Base-by-base conservation (phyloP, 2,888 invertebrate genomes). In the Parasteatoda lunata region DNA sequence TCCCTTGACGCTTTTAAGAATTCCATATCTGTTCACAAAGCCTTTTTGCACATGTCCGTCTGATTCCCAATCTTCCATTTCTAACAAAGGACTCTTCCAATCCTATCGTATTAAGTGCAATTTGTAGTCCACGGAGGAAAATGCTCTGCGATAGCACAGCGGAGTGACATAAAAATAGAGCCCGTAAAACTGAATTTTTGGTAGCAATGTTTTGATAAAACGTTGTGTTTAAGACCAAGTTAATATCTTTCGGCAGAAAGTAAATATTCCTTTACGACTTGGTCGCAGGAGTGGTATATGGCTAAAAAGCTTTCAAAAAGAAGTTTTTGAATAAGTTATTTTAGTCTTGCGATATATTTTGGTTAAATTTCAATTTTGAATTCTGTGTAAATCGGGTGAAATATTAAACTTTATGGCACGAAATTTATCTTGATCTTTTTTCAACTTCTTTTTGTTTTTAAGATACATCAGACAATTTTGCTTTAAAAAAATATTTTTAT, bases 81-180 rank as follows among this genome's bases (percentile, higher is more conserved):
- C 66, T 73, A 66, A 80, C 72, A 72, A 80, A 80, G 45, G 66
- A 30, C 64, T 52, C 73, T 52, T 48, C 72, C 72, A 80, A 80
- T 75, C 75, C 69, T 47, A 30, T 11, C 68, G 54, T 75, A 81
- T 81, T 81, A 81, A 75, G 75, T 1, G 59, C 68, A 75, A 81
- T 81, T 81, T 81, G 81, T 81, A 81, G 75, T 81, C 81, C 7
- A 59, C 30, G 49, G 52, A 59, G 59, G 71, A 47, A 30, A 64
- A 71, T 76, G 49, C n/a, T 64, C 45, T 54, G 48, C 15, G 71
- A 79, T 11, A 48, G 70, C 49, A 59, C 59, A 70, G 11, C 75
- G 54, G 52, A 15, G 54, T 7, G 52, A n/a, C 48, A 81, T 52
- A 69, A 68, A 81, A 81, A 75, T 66, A 65, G 47, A 66, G 73